These are phyloP conservation scores for Cydia amplana DNA, from an alignment of 1,140 invertebrate genomes.

Conservation along the genomic window DNA sequence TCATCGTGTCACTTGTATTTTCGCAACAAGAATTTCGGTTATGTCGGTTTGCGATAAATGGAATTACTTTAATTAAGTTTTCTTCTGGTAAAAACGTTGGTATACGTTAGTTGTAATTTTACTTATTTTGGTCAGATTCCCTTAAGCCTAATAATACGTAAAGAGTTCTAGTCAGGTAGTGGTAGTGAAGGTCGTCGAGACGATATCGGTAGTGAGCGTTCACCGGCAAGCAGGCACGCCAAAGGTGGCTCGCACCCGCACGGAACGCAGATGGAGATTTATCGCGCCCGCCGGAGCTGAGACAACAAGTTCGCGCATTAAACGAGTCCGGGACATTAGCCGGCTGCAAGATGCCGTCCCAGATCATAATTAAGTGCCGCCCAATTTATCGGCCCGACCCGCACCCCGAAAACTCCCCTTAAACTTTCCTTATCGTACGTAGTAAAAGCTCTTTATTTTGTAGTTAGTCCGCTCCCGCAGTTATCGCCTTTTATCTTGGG, in stretches of 20 bases:
- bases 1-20: background rate
- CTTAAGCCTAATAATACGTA: background rate
- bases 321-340: slow-evolving; percentile 77
- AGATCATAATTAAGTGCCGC: slow-evolving; percentile 79
- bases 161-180: background rate
- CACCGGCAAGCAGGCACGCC: background rate
- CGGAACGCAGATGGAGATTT: slow-evolving; percentile 71
- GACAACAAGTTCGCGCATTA: slow-evolving; percentile 79
- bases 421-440: slow-evolving; percentile 77
- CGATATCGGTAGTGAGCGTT: background rate
- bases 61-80: no score
- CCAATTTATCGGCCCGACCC: slow-evolving; percentile 78
- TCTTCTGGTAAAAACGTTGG: no score
- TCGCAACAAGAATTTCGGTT: background rate
- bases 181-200: background rate
- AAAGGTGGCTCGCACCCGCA: slow-evolving; percentile 45
- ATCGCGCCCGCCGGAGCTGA: slow-evolving; percentile 74
- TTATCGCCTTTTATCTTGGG: slow-evolving; percentile 70
- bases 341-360: slow-evolving; percentile 78
- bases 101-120: no score
- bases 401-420: slow-evolving; percentile 72
- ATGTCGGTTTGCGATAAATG: background rate
- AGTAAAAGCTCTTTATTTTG: slow-evolving; percentile 76
- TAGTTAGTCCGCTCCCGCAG: slow-evolving; percentile 65
- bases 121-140: no score